These are phyloP conservation scores for Plectropomus leopardus DNA, from an alignment of 2,113 vertebrate species.

Conservation along the genomic window DNA sequence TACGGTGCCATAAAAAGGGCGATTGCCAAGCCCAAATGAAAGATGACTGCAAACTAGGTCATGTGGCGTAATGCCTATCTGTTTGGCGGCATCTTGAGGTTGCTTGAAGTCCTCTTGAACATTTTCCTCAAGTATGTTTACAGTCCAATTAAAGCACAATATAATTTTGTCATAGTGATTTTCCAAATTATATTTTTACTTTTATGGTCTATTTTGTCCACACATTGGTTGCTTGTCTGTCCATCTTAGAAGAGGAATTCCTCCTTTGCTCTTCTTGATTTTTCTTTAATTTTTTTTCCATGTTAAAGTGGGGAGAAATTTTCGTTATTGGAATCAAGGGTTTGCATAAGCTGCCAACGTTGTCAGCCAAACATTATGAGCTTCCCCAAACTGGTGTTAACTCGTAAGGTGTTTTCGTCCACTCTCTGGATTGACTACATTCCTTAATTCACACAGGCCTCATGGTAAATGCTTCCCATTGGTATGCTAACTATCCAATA, in stretches of 20 bases:
- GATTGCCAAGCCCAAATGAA: neutral
- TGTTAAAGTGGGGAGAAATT: neutral
- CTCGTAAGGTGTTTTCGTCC: slow-evolving; percentile 3
- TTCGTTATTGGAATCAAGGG: neutral
- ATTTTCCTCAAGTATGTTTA: neutral
- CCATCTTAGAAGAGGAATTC: neutral
- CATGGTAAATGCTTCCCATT: slow-evolving; percentile 1
- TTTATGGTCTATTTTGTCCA: neutral
- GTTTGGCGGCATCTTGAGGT: neutral
- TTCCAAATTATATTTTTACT: neutral
- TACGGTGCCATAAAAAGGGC: neutral
- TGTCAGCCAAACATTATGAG: neutral
- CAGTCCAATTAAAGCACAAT: neutral
- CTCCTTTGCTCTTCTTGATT: neutral
- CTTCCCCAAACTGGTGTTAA: neutral
- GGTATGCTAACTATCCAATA: slow-evolving; percentile 38
- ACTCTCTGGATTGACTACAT: slow-evolving; percentile 19
- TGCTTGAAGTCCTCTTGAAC: neutral
- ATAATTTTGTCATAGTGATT: neutral
- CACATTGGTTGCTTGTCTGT: neutral
- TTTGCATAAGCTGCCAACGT: neutral
- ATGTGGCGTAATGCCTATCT: neutral
- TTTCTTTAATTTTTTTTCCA: neutral
- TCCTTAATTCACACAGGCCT: slow-evolving; percentile 11
- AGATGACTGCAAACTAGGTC: neutral